Conservation (phyloP, 2,113 vertebrate genomes). For the Eudyptes chrysolophus region DNA sequence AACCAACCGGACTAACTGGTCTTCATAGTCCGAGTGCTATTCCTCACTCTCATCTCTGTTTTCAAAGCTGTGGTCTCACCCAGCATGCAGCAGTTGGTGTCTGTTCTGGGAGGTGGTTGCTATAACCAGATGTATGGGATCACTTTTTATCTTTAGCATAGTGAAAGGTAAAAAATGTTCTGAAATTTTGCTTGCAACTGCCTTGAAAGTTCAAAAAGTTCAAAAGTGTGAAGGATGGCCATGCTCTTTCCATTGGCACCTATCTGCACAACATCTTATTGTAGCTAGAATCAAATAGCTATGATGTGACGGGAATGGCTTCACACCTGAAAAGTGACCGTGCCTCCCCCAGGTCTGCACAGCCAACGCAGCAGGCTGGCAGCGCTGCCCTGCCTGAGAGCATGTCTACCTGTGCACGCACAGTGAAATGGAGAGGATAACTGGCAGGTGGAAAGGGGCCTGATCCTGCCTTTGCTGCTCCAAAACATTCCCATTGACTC, state of each 20-base stretch:
- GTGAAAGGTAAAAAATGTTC: background rate
- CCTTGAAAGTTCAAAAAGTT: background rate
- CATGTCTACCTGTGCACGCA: accelerated
- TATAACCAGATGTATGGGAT: background rate
- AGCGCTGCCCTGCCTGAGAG: background rate
- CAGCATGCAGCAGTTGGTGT: background rate
- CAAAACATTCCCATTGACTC: background rate
- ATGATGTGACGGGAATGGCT: background rate
- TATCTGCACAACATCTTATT: background rate
- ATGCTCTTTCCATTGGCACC: background rate
- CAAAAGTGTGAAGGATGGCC: background rate
- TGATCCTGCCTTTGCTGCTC: background rate
- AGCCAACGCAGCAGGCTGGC: background rate
- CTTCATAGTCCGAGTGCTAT: background rate
- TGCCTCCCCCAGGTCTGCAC: background rate
- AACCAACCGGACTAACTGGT: background rate
- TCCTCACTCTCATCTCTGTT: background rate
- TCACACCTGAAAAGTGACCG: background rate
- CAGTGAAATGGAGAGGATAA: background rate
- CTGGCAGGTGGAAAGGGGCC: background rate
- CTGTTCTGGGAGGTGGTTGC: background rate
- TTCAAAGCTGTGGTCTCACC: background rate
- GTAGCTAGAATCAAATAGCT: background rate
- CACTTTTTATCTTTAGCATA: background rate
- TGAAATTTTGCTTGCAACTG: background rate